Percentiles rank a stretch among this genome's conserved stretches.
Conservation (phyloP, 2,113 vertebrate species). For the Oceanites oceanicus region DNA sequence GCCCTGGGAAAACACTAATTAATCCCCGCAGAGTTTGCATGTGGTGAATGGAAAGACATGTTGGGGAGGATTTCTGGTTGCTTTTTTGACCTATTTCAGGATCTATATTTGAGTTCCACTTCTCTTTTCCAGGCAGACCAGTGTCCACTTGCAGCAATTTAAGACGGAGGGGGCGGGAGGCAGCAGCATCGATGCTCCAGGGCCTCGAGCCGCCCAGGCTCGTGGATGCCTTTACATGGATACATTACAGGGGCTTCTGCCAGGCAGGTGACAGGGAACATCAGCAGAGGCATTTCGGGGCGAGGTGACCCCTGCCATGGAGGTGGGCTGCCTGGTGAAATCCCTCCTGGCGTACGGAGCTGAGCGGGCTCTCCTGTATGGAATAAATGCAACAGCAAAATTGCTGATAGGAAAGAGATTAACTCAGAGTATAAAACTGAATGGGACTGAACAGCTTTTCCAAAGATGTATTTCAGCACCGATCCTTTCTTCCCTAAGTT, state of each 20-base stretch:
- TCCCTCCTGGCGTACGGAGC: fast-evolving
- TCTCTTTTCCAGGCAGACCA: not conserved
- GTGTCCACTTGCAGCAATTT: no score
- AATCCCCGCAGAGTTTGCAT: not conserved
- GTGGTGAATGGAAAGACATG: not conserved
- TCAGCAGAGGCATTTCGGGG: not conserved
- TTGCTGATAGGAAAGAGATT: not conserved
- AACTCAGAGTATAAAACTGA: not conserved
- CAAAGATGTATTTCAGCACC: not conserved
- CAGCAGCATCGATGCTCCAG: not conserved
- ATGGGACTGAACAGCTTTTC: not conserved
- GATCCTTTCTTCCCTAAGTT: not conserved
- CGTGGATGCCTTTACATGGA: fast-evolving
- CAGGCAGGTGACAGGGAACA: not conserved
- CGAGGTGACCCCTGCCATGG: not conserved
- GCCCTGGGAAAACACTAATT: not conserved
- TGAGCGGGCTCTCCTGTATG: not conserved
- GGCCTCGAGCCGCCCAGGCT: not conserved
- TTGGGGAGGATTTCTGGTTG: not conserved
- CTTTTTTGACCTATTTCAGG: not conserved
- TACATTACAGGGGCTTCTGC: not conserved
- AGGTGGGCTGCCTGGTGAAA: not conserved
- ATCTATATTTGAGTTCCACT: not conserved
- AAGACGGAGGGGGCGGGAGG: not conserved
- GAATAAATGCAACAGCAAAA: not conserved